These are phyloP conservation scores for Brachymystax lenok DNA, from an alignment of 2,797 vertebrate species.

Conservation along the genomic window DNA sequence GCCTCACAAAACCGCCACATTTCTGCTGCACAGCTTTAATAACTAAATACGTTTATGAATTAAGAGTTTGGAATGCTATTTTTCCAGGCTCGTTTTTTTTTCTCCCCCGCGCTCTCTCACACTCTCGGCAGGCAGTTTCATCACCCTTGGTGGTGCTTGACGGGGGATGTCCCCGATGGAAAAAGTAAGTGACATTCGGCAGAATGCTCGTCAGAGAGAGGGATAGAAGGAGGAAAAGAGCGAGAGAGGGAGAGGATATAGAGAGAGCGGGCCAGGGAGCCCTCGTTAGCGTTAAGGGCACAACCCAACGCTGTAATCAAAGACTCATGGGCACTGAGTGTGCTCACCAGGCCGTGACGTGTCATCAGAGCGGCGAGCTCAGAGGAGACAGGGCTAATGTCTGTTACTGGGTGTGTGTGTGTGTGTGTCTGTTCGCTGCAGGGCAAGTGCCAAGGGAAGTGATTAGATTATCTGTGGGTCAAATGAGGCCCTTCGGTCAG, in stretches of 20 bases:
- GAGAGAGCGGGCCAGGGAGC: slow-evolving; percentile 8
- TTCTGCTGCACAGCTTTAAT: slow-evolving; percentile 68
- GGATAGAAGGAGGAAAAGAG: neutral
- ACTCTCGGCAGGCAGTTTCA: slow-evolving; percentile 29
- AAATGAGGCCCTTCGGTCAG: slow-evolving; percentile 68
- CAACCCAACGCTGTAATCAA: slow-evolving; percentile 59
- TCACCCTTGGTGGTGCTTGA: slow-evolving; percentile 40
- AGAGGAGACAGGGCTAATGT: slow-evolving; percentile 46
- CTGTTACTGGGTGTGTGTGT: slow-evolving; percentile 14
- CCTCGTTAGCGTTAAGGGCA: slow-evolving; percentile 56
- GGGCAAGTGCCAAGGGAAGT: slow-evolving; percentile 59
- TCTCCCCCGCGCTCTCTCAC: slow-evolving; percentile 35
- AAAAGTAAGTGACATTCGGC: slow-evolving; percentile 44
- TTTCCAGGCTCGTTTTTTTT: slow-evolving; percentile 38
- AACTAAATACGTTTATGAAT: slow-evolving; percentile 70
- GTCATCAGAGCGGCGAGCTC: slow-evolving; percentile 44
- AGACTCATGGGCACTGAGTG: slow-evolving; percentile 49
- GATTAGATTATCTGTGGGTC: slow-evolving; percentile 72
- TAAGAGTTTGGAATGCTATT: slow-evolving; percentile 67
- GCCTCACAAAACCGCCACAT: slow-evolving; percentile 77
- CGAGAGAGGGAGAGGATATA: neutral
- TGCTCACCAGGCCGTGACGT: slow-evolving; percentile 36
- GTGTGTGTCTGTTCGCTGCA: slow-evolving; percentile 43
- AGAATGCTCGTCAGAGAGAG: slow-evolving; percentile 11
- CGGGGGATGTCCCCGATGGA: slow-evolving; percentile 55